Percentiles rank a stretch among this genome's conserved stretches.
Evolutionary conservation across 2,888 invertebrate genomes (phyloP).

Genomic region (Litoditis marina): DNA sequence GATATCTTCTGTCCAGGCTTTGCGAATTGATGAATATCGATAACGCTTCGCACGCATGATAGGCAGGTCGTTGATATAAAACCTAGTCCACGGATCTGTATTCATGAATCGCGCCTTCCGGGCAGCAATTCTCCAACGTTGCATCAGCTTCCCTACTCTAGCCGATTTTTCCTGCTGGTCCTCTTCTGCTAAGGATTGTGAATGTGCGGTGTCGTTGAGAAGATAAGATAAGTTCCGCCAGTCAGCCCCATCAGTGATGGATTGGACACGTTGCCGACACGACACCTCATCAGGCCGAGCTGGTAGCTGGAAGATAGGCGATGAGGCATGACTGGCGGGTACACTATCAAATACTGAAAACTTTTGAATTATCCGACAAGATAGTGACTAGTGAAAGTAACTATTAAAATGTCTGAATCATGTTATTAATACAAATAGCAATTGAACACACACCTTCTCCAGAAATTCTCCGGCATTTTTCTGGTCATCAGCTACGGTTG

Average conservation of each 20-base stretch:
- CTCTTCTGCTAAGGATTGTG: slow-evolving; percentile 3
- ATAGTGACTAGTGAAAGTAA: background rate
- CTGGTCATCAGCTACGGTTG: slow-evolving; percentile 24
- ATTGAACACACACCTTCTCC: slow-evolving; percentile 15
- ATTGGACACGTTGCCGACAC: slow-evolving; percentile 16
- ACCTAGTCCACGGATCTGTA: slow-evolving; percentile 66
- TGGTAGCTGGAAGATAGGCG: slow-evolving; percentile 3
- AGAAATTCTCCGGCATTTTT: slow-evolving; percentile 26
- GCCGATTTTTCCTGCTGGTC: slow-evolving; percentile 5
- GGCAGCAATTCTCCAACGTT: slow-evolving; percentile 42
- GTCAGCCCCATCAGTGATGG: slow-evolving; percentile 17
- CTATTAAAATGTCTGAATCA: background rate
- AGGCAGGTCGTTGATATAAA: slow-evolving; percentile 64
- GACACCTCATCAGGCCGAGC: background rate
- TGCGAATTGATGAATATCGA: slow-evolving; percentile 66
- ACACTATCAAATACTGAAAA: background rate
- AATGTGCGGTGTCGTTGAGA: slow-evolving; percentile 17
- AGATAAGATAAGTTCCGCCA: slow-evolving; percentile 21
- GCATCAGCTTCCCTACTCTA: slow-evolving; percentile 34
- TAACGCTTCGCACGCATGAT: slow-evolving; percentile 65
- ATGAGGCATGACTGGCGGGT: slow-evolving; percentile 5
- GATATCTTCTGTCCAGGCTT: slow-evolving; percentile 66
- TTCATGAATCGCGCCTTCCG: slow-evolving; percentile 40
- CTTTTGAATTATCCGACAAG: background rate
- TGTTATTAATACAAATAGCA: background rate